Evolutionary conservation across 2,888 invertebrate genomes (phyloP).

Genomic region (Pegoplata infirma): DNA sequence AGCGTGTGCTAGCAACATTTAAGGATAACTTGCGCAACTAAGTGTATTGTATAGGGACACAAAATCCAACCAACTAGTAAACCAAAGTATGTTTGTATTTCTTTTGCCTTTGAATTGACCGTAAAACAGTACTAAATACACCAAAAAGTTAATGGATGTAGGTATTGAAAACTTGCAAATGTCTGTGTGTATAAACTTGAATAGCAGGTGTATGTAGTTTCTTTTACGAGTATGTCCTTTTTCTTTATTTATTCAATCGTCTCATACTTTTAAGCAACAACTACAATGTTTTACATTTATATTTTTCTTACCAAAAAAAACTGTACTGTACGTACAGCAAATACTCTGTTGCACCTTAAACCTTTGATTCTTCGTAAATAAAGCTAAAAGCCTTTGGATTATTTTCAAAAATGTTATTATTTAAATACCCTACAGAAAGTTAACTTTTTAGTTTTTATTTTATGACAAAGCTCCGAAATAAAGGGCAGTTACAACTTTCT

Average conservation of each 20-base stretch:
- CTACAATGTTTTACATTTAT: not conserved
- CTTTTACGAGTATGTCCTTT: not conserved
- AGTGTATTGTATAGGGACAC: no score
- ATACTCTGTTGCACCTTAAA: not conserved
- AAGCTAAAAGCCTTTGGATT: slow-evolving; percentile 2
- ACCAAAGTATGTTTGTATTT: no score
- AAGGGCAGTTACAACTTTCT: no score
- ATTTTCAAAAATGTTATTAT: not conserved
- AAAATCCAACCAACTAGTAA: no score
- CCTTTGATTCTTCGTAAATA: slow-evolving; percentile 1
- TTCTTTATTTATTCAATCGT: not conserved
- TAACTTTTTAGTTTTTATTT: no score
- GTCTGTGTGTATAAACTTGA: not conserved
- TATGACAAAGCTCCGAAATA: no score
- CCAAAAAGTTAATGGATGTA: not conserved
- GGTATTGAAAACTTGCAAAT: not conserved
- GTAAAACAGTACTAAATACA: not conserved
- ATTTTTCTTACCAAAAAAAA: not conserved
- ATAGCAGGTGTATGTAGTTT: slow-evolving; percentile 18
- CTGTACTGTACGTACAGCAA: not conserved
- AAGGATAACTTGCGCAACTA: not conserved
- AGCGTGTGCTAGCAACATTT: slow-evolving; percentile 9
- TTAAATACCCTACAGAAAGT: not conserved
- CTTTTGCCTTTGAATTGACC: not conserved
- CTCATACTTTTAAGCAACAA: not conserved